These are phyloP conservation scores for Xiphias gladius DNA, from an alignment of 2,113 vertebrate species.

Conservation along the genomic window DNA sequence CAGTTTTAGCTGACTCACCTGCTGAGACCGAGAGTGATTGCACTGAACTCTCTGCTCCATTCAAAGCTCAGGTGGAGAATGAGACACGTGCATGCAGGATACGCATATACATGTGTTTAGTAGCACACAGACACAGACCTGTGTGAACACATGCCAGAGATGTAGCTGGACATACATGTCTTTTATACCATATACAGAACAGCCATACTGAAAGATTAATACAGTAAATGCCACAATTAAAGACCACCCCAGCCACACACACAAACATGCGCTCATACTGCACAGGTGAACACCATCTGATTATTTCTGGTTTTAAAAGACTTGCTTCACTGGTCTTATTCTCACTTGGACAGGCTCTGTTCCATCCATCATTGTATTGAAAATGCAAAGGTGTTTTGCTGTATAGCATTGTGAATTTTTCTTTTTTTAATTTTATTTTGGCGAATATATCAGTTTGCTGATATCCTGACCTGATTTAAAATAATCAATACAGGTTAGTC, in stretches of 20 bases:
- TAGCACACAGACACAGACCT: neutral
- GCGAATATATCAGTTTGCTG: neutral
- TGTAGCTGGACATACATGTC: neutral
- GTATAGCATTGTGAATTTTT: neutral
- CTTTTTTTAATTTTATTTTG: neutral
- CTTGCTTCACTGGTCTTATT: too few species aligned
- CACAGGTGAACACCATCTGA: slow-evolving; percentile 2
- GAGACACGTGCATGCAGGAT: neutral
- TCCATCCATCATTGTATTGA: too few species aligned
- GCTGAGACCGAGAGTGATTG: neutral
- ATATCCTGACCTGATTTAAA: neutral
- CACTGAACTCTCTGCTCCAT: neutral
- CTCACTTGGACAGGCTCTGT: neutral
- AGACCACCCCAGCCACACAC: neutral
- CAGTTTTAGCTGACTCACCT: slow-evolving; percentile 14
- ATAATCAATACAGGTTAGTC: neutral
- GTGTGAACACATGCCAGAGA: neutral
- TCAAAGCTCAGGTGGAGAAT: neutral
- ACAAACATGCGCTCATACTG: neutral
- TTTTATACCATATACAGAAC: neutral
- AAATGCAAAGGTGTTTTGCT: neutral
- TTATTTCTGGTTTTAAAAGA: slow-evolving; percentile 5
- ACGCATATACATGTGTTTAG: neutral
- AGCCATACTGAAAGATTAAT: neutral
- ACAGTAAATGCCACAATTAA: neutral